Evolutionary conservation across 2,797 vertebrate genomes (phyloP).

Genomic region (Gymnothorax javanicus): DNA sequence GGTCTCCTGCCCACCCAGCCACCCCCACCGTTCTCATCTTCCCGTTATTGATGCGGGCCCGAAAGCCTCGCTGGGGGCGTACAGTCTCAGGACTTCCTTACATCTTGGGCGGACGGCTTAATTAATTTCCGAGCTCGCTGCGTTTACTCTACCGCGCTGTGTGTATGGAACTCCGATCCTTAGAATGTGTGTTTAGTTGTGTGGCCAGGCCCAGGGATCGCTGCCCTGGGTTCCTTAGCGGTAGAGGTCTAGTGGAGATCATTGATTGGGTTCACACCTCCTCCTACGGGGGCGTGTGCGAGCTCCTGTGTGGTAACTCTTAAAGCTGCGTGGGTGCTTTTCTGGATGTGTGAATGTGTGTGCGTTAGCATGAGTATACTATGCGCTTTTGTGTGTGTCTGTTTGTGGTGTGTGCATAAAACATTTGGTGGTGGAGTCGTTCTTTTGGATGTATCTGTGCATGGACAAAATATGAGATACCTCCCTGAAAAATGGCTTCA

Average conservation of each 20-base stretch:
- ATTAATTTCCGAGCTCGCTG: constrained; percentile 28
- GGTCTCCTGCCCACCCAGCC: neutral
- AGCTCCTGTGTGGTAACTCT: neutral
- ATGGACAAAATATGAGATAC: no score
- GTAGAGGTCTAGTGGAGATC: neutral
- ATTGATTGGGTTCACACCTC: neutral
- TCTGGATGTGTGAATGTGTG: neutral
- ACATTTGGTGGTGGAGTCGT: no score
- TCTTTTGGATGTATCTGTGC: no score
- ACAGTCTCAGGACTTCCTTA: constrained; percentile 30
- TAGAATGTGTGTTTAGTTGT: neutral
- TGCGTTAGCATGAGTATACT: neutral
- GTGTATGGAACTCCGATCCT: neutral
- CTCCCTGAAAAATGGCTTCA: no score
- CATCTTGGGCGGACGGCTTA: constrained; percentile 34
- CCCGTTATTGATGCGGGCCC: constrained; percentile 22
- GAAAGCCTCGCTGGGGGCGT: constrained; percentile 18
- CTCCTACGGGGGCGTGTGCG: neutral
- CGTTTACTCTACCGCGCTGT: neutral
- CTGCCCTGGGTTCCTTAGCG: neutral
- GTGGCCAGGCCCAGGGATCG: neutral
- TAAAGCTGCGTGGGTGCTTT: neutral
- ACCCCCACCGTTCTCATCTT: constrained; percentile 3
- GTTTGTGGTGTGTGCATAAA: no score
- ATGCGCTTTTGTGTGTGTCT: no score